Percentiles rank a stretch among this genome's conserved stretches.
Evolutionary conservation across 2,797 vertebrate genomes (phyloP).

Genomic region (Liparis tanakae): DNA sequence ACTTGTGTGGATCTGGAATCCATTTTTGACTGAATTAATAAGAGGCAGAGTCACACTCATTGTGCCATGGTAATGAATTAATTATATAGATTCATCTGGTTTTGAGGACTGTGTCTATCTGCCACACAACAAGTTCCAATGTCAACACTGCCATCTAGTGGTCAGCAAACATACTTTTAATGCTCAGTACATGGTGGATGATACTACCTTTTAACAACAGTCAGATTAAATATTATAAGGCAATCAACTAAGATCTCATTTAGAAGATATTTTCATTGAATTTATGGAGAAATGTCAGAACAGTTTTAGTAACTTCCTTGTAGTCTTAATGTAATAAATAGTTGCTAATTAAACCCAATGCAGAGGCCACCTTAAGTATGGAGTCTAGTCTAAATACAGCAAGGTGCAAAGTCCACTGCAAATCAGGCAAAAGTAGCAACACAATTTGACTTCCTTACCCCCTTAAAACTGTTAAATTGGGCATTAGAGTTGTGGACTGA

Average conservation of each 20-base stretch:
- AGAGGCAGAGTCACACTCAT: constrained; percentile 30
- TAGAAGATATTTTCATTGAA: neutral
- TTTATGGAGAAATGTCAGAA: neutral
- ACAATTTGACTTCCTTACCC: neutral
- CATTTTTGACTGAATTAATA: constrained; percentile 36
- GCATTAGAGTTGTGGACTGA: neutral
- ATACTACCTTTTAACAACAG: neutral
- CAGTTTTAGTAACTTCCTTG: neutral
- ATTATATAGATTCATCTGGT: constrained; percentile 31
- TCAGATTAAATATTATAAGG: neutral
- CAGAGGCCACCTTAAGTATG: constrained; percentile 7
- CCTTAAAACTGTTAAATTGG: neutral
- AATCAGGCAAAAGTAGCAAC: neutral
- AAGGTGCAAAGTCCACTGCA: constrained; percentile 3
- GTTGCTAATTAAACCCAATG: neutral
- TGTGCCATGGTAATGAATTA: constrained; percentile 42
- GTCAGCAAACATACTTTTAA: neutral
- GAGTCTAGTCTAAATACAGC: constrained; percentile 15
- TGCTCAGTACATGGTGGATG: neutral
- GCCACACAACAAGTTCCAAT: constrained; percentile 21
- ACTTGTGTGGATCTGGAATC: constrained; percentile 30
- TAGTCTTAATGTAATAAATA: neutral
- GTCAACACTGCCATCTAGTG: constrained; percentile 76
- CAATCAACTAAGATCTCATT: neutral
- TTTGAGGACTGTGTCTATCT: constrained; percentile 17